Conservation (phyloP, 2,888 invertebrate genomes). For the Azorinus chamasolen region DNA sequence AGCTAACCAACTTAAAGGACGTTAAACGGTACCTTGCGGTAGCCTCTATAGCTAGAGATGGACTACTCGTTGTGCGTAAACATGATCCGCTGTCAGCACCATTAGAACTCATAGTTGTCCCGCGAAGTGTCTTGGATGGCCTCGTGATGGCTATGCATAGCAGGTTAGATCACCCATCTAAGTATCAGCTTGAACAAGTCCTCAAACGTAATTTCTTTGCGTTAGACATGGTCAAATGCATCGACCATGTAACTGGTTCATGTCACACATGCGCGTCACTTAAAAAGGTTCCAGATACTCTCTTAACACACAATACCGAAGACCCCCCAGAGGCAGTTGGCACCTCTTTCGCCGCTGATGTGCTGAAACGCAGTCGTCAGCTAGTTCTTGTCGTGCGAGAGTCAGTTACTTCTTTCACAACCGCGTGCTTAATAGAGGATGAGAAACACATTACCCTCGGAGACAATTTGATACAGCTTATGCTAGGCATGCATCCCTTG, state of each 20-base stretch:
- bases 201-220: constrained; percentile 56
- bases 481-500: constrained; percentile 3
- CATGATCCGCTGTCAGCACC: constrained; percentile 15
- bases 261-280: constrained; percentile 37
- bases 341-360: constrained; percentile 67
- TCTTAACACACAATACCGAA: constrained; percentile 8
- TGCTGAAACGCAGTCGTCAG: constrained; percentile 61
- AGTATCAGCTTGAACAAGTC: constrained; percentile 49
- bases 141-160: constrained; percentile 19
- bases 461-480: constrained; percentile 13
- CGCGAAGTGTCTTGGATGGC: constrained; percentile 14
- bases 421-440: constrained; percentile 38
- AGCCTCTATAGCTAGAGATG: constrained; percentile 58
- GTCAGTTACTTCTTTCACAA: neutral
- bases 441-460: constrained; percentile 40
- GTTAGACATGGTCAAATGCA: constrained; percentile 48
- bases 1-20: constrained; percentile 47
- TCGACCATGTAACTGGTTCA: constrained; percentile 19
- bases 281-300: constrained; percentile 8
- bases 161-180: constrained; percentile 47
- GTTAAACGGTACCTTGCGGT: constrained; percentile 58
- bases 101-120: constrained; percentile 12
- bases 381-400: constrained; percentile 48
- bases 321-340: constrained; percentile 46
- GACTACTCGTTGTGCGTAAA: constrained; percentile 6